Conservation (phyloP, 2,113 vertebrate species). For the Sebastes fasciatus region DNA sequence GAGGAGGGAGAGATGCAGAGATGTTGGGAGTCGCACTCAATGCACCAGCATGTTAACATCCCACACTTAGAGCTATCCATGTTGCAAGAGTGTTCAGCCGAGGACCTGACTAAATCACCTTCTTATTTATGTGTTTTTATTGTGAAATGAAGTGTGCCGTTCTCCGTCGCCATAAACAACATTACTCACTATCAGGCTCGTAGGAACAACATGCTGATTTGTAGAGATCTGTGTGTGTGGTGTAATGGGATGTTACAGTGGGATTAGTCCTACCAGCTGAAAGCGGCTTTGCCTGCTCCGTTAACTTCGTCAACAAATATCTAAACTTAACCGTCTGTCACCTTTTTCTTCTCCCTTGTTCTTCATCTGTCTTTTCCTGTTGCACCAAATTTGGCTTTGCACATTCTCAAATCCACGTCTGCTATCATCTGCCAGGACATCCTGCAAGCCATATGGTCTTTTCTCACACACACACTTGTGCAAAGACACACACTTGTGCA, state of each 20-base stretch:
- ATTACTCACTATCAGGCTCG: conserved; percentile 46
- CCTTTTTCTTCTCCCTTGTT: conserved; percentile 3
- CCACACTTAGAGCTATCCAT: conserved; percentile 5
- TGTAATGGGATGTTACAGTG: neutral
- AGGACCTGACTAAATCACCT: conserved; percentile 9
- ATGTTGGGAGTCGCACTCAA: neutral
- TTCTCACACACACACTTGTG: conserved; percentile 14
- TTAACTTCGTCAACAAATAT: conserved; percentile 45
- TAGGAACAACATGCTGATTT: conserved; percentile 48
- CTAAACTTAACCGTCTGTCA: conserved; percentile 42
- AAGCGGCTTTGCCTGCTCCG: conserved; percentile 18
- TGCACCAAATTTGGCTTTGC: conserved; percentile 22
- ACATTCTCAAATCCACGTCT: conserved; percentile 20
- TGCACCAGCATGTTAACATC: conserved; percentile 12
- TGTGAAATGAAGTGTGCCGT: conserved; percentile 33
- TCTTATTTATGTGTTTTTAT: conserved; percentile 30
- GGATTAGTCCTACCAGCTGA: conserved; percentile 45
- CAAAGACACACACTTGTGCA: conserved; percentile 19
- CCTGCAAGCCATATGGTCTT: conserved; percentile 62
- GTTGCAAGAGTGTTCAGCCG: conserved; percentile 13
- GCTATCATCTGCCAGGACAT: conserved; percentile 34
- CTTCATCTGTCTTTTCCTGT: conserved; percentile 48
- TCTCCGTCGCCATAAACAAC: conserved; percentile 48
- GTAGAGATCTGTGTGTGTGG: conserved; percentile 18
- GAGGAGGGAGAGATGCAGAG: conserved; percentile 1